These are phyloP conservation scores for Zygogramma bicolorata DNA, from an alignment of 2,888 invertebrate species.

Conservation along the genomic window DNA sequence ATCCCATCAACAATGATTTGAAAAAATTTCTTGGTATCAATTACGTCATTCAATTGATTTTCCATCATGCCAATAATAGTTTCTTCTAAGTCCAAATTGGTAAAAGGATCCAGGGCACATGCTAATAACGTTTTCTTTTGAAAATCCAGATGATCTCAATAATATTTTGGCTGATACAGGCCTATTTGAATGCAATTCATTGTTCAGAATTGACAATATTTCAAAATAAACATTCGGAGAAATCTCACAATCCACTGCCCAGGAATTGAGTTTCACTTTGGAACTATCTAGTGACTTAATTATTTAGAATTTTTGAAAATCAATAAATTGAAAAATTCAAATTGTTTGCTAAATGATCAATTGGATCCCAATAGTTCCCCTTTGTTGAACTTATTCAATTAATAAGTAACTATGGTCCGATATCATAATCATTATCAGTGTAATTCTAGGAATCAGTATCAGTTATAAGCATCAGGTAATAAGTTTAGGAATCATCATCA, in stretches of 20 bases:
- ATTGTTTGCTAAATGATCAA: no score
- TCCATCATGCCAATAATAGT: not conserved
- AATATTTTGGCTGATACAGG: not conserved
- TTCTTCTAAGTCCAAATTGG: not conserved
- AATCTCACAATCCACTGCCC: not conserved
- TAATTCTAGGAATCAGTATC: no score
- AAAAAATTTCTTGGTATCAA: not conserved
- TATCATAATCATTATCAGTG: no score
- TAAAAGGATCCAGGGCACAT: not conserved
- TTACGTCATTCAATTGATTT: not conserved
- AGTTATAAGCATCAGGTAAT: no score
- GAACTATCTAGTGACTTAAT: no score
- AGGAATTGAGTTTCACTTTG: not conserved
- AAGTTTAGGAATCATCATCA: no score
- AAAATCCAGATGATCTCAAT: not conserved
- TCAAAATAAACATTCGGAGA: not conserved
- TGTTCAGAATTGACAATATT: not conserved
- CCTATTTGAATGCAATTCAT: not conserved
- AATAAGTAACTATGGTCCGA: no score
- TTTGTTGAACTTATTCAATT: no score
- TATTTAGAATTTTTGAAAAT: no score
- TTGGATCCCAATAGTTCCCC: no score
- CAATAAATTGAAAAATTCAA: no score
- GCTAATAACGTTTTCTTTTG: not conserved
- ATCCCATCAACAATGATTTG: not conserved